These are phyloP conservation scores for Eleginops maclovinus DNA, from an alignment of 2,113 vertebrate species.

Conservation along the genomic window DNA sequence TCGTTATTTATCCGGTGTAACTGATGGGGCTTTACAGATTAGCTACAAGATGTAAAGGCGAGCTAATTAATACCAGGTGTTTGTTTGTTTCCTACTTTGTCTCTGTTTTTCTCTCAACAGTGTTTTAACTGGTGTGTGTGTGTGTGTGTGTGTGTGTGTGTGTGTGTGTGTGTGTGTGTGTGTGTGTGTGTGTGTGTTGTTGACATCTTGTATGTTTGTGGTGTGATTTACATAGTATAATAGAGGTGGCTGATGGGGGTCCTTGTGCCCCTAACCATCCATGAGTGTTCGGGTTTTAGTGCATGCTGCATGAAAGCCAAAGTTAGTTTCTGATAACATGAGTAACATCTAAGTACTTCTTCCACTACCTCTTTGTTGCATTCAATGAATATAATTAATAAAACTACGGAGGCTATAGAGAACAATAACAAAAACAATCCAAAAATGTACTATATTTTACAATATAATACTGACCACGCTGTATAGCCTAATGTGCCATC, in stretches of 20 bases:
- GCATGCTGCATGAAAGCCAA: no score
- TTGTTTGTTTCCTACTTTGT: neutral
- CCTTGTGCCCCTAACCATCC: no score
- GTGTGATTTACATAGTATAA: neutral
- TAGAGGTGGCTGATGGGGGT: no score
- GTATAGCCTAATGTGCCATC: no score
- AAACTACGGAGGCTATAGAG: no score
- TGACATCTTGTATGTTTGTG: neutral
- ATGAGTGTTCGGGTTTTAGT: no score
- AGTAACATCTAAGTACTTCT: no score
- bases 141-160: neutral
- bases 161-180: neutral
- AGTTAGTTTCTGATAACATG: no score
- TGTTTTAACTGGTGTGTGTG: neutral
- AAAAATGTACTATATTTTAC: no score
- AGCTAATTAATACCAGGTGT: neutral
- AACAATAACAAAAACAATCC: no score
- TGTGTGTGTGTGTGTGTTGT: neutral
- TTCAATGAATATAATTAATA: no score
- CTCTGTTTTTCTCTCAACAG: neutral
- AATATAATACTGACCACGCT: neutral
- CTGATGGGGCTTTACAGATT: neutral
- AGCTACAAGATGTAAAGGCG: neutral
- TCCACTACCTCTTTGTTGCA: no score
- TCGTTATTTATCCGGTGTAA: neutral